A percentile compares a stretch with the other conserved stretches of the same genome.
phyloP scores from a whole-genome alignment of 2,888 invertebrate species.

The Apotomis turbidana region DNA sequence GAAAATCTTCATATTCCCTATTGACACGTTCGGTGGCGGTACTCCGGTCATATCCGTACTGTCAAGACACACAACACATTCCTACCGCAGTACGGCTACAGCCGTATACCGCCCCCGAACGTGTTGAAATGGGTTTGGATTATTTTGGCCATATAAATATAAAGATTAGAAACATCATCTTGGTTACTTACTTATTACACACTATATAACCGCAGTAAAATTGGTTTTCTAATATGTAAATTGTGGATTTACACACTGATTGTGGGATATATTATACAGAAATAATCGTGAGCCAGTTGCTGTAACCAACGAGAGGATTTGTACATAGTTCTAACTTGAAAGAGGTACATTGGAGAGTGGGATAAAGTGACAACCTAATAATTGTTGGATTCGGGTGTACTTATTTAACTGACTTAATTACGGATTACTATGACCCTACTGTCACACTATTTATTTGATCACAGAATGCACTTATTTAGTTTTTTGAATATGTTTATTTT shows the following conservation, averaged over 20 bases:
- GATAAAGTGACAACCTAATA: conserved; percentile 12
- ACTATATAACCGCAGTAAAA: no score
- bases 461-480: conserved; percentile 24
- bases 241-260: not conserved
- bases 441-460: conserved; percentile 40
- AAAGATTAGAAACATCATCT: no score
- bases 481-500: not conserved
- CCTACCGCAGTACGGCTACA: no score
- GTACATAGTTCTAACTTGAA: not conserved
- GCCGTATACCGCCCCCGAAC: no score
- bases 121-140: no score
- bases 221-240: no score
- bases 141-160: no score
- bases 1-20: no score
- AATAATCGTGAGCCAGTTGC: not conserved
- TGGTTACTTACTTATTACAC: no score
- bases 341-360: conserved; percentile 8
- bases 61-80: no score
- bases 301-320: not conserved
- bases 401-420: conserved; percentile 20
- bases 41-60: no score
- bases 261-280: not conserved
- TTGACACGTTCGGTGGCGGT: no score
- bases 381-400: conserved; percentile 23
- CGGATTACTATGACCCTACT: conserved; percentile 62